Evolutionary conservation across 2,888 invertebrate species (phyloP).

Genomic region (Nomada fabriciana): DNA sequence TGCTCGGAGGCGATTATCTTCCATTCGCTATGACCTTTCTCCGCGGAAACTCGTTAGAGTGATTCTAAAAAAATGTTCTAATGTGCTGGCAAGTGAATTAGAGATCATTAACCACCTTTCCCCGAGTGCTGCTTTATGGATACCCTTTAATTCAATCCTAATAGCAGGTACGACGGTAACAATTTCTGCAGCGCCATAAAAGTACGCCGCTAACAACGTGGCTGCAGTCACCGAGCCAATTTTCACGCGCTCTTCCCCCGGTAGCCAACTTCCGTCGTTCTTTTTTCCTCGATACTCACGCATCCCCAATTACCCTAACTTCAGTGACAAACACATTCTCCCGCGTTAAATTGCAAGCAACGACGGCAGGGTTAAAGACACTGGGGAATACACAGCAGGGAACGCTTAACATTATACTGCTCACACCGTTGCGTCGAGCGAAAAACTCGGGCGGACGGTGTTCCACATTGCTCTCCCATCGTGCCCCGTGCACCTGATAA

Average conservation of each 20-base stretch:
- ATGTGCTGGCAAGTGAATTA: conserved; percentile 5
- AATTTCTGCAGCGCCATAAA: conserved; percentile 5
- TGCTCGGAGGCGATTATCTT: conserved; percentile 7
- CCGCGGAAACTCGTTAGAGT: neutral
- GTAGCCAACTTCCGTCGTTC: neutral
- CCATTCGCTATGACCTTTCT: neutral
- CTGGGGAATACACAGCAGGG: neutral
- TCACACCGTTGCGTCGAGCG: too few species aligned
- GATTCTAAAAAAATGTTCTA: neutral
- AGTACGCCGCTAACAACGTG: neutral
- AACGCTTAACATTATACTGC: neutral
- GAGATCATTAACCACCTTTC: neutral
- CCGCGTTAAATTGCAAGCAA: neutral
- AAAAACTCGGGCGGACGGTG: too few species aligned
- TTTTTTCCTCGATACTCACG: neutral
- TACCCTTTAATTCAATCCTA: neutral
- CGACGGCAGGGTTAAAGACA: neutral
- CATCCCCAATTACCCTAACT: neutral
- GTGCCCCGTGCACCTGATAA: neutral
- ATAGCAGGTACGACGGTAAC: neutral
- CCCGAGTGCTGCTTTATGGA: neutral
- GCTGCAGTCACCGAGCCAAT: neutral
- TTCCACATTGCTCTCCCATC: too few species aligned
- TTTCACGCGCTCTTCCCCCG: neutral
- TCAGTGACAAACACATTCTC: neutral